Evolutionary conservation across 1,140 invertebrate species (phyloP).

Genomic region (Cydia pomonella): DNA sequence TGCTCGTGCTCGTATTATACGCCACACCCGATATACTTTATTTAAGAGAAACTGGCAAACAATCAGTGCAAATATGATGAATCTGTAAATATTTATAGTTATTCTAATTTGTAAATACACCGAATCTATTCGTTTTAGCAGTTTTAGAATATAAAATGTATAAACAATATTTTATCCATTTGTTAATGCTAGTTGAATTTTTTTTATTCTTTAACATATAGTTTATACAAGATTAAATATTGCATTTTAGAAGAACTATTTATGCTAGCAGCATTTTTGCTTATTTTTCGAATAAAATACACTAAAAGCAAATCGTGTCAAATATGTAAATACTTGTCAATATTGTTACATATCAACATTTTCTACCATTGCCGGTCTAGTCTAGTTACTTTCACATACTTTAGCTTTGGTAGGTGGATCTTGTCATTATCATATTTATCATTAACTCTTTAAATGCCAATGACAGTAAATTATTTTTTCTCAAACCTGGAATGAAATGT

Average conservation of each 20-base stretch:
- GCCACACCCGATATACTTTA: too few relatives aligned
- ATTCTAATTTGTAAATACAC: not conserved
- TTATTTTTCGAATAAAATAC: not conserved
- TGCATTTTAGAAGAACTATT: not conserved
- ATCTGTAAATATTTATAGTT: slow-evolving; percentile 2
- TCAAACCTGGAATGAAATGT: too few relatives aligned
- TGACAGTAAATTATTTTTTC: too few relatives aligned
- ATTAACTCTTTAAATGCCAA: too few relatives aligned
- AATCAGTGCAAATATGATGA: not conserved
- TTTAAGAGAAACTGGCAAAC: not conserved
- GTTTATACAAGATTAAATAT: not conserved
- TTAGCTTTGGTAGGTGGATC: too few relatives aligned
- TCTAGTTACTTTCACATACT: too few relatives aligned
- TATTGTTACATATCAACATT: not conserved
- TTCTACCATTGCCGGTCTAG: not conserved
- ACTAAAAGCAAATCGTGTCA: not conserved
- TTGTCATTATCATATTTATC: too few relatives aligned
- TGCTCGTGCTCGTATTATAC: too few relatives aligned
- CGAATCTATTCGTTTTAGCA: not conserved
- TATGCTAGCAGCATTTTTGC: too few relatives aligned
- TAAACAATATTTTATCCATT: not conserved
- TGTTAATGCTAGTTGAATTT: not conserved
- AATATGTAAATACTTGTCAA: not conserved
- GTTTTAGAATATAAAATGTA: not conserved
- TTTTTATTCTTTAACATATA: not conserved